Conservation (phyloP, 2,888 invertebrate species). For the Hetaerina titia region DNA sequence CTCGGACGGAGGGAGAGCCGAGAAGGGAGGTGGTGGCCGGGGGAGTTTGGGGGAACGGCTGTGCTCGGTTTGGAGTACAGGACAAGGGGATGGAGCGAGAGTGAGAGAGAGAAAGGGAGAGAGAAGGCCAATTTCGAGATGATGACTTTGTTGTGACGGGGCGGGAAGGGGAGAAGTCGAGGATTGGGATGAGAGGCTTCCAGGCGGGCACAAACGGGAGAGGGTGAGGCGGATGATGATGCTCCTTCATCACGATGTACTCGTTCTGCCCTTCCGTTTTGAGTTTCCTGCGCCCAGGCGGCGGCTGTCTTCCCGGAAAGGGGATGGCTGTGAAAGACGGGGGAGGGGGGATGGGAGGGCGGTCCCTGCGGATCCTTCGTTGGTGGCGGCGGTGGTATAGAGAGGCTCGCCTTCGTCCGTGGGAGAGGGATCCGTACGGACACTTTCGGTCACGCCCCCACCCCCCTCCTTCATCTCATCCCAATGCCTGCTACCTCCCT, state of each 20-base stretch:
- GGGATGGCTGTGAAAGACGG: not conserved
- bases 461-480: not conserved
- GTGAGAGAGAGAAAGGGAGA: constrained; percentile 4
- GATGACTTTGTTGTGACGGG: constrained; percentile 54
- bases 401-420: not conserved
- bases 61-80: not conserved
- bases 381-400: not conserved
- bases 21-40: too few species aligned
- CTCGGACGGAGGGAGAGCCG: too few species aligned
- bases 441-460: not conserved
- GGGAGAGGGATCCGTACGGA: too few species aligned
- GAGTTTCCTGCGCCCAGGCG: not conserved
- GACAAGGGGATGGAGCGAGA: not conserved
- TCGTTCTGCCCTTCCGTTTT: not conserved
- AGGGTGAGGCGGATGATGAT: constrained; percentile 4
- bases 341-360: not conserved
- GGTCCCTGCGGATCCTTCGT: not conserved
- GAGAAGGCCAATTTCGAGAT: constrained; percentile 52
- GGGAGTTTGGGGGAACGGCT: too few species aligned
- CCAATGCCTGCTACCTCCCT: not conserved
- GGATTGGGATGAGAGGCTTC: not conserved
- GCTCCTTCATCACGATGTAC: not conserved
- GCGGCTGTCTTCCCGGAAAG: not conserved
- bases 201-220: not conserved
- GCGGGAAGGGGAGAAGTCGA: not conserved